Percentiles rank a stretch among this genome's conserved stretches.
These are phyloP conservation scores for Dione juno DNA, from an alignment of 2,888 invertebrate species.

Conservation along the genomic window DNA sequence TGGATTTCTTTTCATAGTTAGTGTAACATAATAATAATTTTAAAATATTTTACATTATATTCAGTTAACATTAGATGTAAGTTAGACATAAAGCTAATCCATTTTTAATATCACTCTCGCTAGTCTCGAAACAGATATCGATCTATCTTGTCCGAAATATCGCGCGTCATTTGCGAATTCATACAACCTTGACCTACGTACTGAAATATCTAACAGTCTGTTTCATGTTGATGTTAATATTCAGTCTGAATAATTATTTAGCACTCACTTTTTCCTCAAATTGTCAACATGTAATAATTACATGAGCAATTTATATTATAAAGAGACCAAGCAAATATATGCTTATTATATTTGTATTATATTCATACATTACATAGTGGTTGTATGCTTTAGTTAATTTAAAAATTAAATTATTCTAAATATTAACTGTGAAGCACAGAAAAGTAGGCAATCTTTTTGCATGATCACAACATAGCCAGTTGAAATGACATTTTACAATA, in stretches of 20 bases:
- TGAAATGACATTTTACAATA: neutral
- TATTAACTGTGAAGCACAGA: too few species aligned
- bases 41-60: too few species aligned
- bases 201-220: slow-evolving; percentile 15
- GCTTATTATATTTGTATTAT: neutral
- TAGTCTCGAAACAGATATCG: slow-evolving; percentile 33
- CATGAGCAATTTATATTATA: neutral
- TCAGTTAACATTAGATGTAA: too few species aligned
- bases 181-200: slow-evolving; percentile 37
- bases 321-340: neutral
- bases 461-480: neutral
- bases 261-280: slow-evolving; percentile 1
- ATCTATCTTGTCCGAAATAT: slow-evolving; percentile 31
- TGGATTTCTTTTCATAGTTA: neutral
- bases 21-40: neutral
- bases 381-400: too few species aligned
- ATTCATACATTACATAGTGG: too few species aligned
- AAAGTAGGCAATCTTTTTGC: neutral
- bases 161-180: slow-evolving; percentile 29
- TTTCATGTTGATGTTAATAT: slow-evolving; percentile 13
- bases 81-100: neutral
- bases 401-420: neutral
- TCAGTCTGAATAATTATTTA: slow-evolving; percentile 10
- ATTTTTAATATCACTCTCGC: slow-evolving; percentile 29
- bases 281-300: neutral